Conservation (phyloP, 2,888 invertebrate species). For the Stenolophus ochropezus region DNA sequence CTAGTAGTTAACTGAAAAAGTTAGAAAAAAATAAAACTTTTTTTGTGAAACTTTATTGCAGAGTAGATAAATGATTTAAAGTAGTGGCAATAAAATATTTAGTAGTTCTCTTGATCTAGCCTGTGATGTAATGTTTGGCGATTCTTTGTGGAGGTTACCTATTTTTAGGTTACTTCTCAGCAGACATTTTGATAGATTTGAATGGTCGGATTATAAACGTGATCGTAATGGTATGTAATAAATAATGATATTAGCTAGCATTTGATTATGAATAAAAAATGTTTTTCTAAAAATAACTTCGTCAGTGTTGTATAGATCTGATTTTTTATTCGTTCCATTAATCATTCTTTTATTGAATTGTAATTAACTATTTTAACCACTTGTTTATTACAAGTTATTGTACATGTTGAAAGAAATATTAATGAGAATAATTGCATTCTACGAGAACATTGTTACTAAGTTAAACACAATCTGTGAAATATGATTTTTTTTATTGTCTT, state of each 20-base stretch:
- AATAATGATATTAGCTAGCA: conserved; percentile 34
- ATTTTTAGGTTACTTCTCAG: conserved; percentile 19
- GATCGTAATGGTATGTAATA: conserved; percentile 31
- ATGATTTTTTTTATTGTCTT: too few relatives aligned
- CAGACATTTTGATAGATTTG: conserved; percentile 37
- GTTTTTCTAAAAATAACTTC: conserved; percentile 43
- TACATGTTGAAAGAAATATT: conserved; percentile 8
- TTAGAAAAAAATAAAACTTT: too few relatives aligned
- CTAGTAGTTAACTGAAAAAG: too few relatives aligned
- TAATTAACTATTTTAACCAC: conserved; percentile 30
- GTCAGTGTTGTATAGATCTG: conserved; percentile 24
- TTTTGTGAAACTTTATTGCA: background rate
- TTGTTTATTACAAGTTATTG: conserved; percentile 12
- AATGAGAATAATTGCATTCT: conserved; percentile 5
- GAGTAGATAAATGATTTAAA: background rate
- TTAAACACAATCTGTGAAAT: too few relatives aligned
- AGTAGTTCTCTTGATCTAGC: conserved; percentile 17
- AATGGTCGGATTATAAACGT: conserved; percentile 17
- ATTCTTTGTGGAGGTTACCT: conserved; percentile 2
- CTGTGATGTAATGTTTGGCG: background rate
- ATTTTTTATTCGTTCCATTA: conserved; percentile 42
- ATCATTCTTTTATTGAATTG: conserved; percentile 41
- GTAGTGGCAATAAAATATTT: conserved; percentile 14
- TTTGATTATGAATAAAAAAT: conserved; percentile 38
- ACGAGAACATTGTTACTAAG: too few relatives aligned